phyloP scores from a whole-genome alignment of 2,888 invertebrate genomes.

The Drosophila atripex region DNA sequence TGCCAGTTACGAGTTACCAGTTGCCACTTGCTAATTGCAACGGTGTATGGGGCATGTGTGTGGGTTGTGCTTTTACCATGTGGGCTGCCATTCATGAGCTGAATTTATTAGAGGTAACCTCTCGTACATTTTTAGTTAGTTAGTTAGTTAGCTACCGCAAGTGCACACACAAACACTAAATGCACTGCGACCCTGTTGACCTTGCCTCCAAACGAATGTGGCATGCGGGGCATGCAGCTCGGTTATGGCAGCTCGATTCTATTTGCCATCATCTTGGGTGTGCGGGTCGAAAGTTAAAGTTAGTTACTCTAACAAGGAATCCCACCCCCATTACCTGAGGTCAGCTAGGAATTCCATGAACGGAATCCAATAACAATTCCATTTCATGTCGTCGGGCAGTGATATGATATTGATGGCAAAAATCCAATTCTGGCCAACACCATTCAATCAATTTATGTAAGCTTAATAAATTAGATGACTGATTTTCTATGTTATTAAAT shows the following conservation, averaged over 20 bases:
- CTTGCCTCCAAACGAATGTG: constrained; percentile 42
- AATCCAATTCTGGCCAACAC: constrained; percentile 12
- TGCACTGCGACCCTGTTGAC: constrained; percentile 61
- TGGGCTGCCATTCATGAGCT: constrained; percentile 52
- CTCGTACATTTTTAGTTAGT: constrained; percentile 21
- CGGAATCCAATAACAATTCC: constrained; percentile 33
- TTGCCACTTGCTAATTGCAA: constrained; percentile 30
- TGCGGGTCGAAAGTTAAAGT: constrained; percentile 14
- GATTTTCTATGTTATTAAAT: constrained; percentile 1
- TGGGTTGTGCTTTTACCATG: constrained; percentile 31
- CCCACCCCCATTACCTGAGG: constrained; percentile 34
- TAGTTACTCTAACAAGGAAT: constrained; percentile 36
- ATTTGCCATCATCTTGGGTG: constrained; percentile 13
- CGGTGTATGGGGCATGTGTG: neutral
- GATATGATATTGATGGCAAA: constrained; percentile 9
- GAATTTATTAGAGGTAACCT: constrained; percentile 64
- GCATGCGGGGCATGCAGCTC: neutral
- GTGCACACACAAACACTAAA: constrained; percentile 53
- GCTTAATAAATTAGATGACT: constrained; percentile 17
- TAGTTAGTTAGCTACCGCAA: constrained; percentile 52
- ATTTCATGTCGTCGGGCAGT: constrained; percentile 10
- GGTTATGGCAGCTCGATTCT: constrained; percentile 18
- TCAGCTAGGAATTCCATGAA: constrained; percentile 15
- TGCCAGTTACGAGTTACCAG: neutral
- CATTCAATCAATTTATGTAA: constrained; percentile 14